Percentiles rank a stretch among this genome's conserved stretches.
These are phyloP conservation scores for Paramuricea clavata DNA, from an alignment of 92 coral and sea anemone species.

Conservation along the genomic window DNA sequence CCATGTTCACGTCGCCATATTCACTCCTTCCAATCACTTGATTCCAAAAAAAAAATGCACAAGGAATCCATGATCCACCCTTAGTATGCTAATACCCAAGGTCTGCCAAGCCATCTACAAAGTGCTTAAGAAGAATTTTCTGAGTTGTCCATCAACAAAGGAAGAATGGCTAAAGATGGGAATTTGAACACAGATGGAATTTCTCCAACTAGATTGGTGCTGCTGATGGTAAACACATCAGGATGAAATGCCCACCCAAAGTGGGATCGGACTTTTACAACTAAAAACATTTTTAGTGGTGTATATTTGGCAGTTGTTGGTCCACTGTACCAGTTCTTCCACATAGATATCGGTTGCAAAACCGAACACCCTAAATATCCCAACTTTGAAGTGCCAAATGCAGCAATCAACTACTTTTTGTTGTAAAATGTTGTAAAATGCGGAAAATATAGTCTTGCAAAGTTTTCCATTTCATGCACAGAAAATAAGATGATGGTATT, in stretches of 20 bases:
- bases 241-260: not conserved
- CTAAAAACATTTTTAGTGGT: not conserved
- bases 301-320: not conserved
- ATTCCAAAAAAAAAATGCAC: no score
- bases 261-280: no score
- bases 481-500: no score
- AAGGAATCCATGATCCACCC: no score
- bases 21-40: no score
- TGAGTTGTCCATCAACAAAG: not conserved
- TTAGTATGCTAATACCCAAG: not conserved
- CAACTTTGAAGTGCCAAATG: not conserved
- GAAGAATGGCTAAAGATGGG: not conserved
- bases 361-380: not conserved
- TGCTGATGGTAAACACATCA: not conserved
- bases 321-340: not conserved
- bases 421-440: no score
- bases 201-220: not conserved
- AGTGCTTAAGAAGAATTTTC: not conserved
- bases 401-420: not conserved
- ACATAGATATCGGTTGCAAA: not conserved
- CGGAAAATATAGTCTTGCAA: no score
- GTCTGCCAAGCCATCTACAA: slow-evolving; percentile 17
- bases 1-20: no score
- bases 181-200: no score
- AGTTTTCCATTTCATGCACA: no score